Base-by-base conservation (phyloP, 2,113 vertebrate species). In the Fulica atra region DNA sequence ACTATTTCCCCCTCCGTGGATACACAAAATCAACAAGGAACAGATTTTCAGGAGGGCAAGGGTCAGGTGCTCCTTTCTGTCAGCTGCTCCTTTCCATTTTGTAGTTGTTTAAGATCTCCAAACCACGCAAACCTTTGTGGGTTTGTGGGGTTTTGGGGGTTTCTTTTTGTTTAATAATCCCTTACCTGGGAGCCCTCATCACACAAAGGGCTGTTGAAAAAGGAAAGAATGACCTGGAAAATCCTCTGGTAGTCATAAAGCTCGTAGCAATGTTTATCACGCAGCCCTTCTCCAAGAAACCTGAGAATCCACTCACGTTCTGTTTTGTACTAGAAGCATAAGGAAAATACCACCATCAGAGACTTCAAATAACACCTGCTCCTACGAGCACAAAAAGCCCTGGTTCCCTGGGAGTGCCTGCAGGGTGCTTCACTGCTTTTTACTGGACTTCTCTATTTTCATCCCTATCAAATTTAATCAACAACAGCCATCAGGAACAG, bases 261-360 rank as follows among this genome's bases (percentile, higher is more conserved):
- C 35, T 99, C 97, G 5, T 98, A 99, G 95, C 98, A 99, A 33
- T 98, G 81, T 29, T 96, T 97, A 88, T 99, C 99, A 24, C 96
- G 98, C 40, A 99, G 91, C 15, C 99, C 99, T 79, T 99, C 98
- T 77, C 97, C 97, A 76, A 99, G 97, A 25, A 99, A 86, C 11
- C 86, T 97, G 23, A 99, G 86, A 66, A 99, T 96, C 99, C 99
- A 99, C 19, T 98, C 98, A 14, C 98, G 98, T 79, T 99, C 99
- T 11, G 93, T 76, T 97, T 98, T 99, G 88, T 99, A 98, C 99
- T 99, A 73, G 24, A 91, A 91, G 59, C 25, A 35, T 36, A 77
- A 51, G 54, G 48, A 89, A 51, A 84, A 82, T 10, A 92, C 18
- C 57, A 69, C 9, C 16, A 35, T 94, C 36, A 93, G 61, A 23